These are phyloP conservation scores for Rutilus rutilus DNA, from an alignment of 2,113 vertebrate genomes.

Conservation along the genomic window DNA sequence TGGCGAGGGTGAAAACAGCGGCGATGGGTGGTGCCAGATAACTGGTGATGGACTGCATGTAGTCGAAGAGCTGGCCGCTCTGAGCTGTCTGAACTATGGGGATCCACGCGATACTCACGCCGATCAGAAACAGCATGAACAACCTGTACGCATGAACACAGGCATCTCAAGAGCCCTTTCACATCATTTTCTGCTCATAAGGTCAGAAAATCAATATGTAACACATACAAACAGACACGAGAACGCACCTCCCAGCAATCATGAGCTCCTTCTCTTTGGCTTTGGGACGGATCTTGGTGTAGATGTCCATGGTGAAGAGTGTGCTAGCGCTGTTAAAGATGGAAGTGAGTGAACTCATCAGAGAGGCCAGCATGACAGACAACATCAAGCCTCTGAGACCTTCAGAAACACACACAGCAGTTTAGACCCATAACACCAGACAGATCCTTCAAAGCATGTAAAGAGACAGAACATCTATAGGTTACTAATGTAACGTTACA, in stretches of 20 bases:
- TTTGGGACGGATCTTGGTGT: slow-evolving; percentile 80
- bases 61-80: slow-evolving; percentile 94
- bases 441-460: background rate
- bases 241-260: slow-evolving; percentile 84
- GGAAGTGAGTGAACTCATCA: slow-evolving; percentile 97
- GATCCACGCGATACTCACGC: slow-evolving; percentile 93
- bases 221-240: background rate
- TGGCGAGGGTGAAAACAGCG: slow-evolving; percentile 86
- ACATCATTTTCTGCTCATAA: background rate
- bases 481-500: no score
- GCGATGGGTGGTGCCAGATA: slow-evolving; percentile 92
- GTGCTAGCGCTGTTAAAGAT: slow-evolving; percentile 98
- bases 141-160: slow-evolving; percentile 72
- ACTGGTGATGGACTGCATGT: slow-evolving; percentile 93
- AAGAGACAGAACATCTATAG: background rate
- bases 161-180: slow-evolving; percentile 2
- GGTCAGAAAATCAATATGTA: background rate
- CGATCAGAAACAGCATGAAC: slow-evolving; percentile 89
- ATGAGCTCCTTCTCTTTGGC: slow-evolving; percentile 89
- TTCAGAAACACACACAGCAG: slow-evolving; percentile 61
- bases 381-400: slow-evolving; percentile 94
- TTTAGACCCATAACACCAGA: slow-evolving; percentile 37
- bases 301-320: slow-evolving; percentile 96
- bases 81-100: slow-evolving; percentile 90
- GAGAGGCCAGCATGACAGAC: slow-evolving; percentile 94